Base-by-base conservation (phyloP, 2,888 invertebrate species). In the Drosophila algonquin region DNA sequence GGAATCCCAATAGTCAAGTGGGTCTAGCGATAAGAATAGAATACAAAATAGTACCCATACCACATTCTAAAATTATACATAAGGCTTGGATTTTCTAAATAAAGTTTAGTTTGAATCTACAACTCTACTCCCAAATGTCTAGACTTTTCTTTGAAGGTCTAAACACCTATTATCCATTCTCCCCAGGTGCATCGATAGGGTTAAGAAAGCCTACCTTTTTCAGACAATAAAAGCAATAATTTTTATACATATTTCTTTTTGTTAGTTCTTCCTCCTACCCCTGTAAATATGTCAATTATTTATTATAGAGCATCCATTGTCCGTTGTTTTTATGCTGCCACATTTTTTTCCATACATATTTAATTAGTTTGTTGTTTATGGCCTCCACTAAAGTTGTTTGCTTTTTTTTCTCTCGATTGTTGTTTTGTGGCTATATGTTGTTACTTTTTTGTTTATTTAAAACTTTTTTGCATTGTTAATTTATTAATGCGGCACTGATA, bases 401-500 rank as follows among this genome's bases (percentile, higher is more conserved):
- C 68, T 57, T 74, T 64, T 55, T 63, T 50, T 5, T 54, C 2
- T 1, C 21, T 21, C 62, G 55, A 62, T 71, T 63, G 59, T 75
- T 55, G 52, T 53, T 55, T 18, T 51, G 32, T 16, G 59, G 48
- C 48, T 50, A 72, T 59, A 75, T 78, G 51, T 81, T 81, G 69
- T 53, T 81, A 69, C 24, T 53, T 75, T 76, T 73, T 87, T 89
- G 83, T 80, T 82, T 87, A 79, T 82, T 88, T 77, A 77, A 72
- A 55, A 24, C 47, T 53, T 57, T 62, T 63, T 76, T 69, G 69
- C 51, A 48, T 27, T 76, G 74, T 73, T 89, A 76, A 89, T 86
- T 78, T 86, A 86, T 89, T 83, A 89, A 77, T 75, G 82, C 64
- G 54, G 74, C 74, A 89, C 35, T 85, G 88, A 89, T 89, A 89